A percentile compares a stretch with the other conserved stretches of the same genome.
Conservation (phyloP, 1,140 invertebrate species). For the Hormaphis cornu region DNA sequence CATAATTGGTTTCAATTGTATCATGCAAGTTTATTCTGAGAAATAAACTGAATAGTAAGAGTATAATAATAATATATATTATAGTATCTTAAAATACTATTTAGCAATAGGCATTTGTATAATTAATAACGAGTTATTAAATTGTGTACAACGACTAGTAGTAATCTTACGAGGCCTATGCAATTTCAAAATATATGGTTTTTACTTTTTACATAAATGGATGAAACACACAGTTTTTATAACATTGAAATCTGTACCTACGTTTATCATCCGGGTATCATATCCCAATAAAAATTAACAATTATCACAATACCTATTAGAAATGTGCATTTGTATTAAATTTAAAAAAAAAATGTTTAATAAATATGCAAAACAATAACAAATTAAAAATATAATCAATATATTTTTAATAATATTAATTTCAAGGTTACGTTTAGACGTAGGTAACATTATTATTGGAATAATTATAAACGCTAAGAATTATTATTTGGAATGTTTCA, state of each 20-base stretch:
- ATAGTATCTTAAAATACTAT: too few relatives aligned
- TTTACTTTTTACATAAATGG: slow-evolving; percentile 1
- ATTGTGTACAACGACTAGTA: too few relatives aligned
- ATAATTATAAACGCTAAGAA: slow-evolving; percentile 1
- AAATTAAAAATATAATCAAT: slow-evolving; percentile 17
- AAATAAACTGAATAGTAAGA: too few relatives aligned
- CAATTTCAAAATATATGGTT: not conserved
- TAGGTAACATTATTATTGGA: slow-evolving; percentile 15
- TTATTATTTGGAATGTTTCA: slow-evolving; percentile 24
- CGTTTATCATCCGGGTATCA: not conserved
- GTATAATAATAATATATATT: too few relatives aligned
- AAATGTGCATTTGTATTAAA: not conserved
- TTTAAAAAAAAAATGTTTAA: not conserved
- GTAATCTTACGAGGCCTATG: too few relatives aligned
- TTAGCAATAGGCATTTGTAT: too few relatives aligned
- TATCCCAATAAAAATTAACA: slow-evolving; percentile 10
- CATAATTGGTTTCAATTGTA: too few relatives aligned
- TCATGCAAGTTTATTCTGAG: too few relatives aligned
- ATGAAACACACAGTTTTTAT: not conserved
- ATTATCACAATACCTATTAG: slow-evolving; percentile 20
- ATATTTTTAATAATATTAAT: not conserved
- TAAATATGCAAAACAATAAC: slow-evolving; percentile 13
- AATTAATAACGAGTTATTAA: too few relatives aligned
- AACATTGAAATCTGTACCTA: not conserved
- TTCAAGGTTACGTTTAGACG: not conserved